Evolutionary conservation across 2,888 invertebrate genomes (phyloP), one percentile per base, ranked within the genome.

Genomic region (Drosophila cognata): DNA sequence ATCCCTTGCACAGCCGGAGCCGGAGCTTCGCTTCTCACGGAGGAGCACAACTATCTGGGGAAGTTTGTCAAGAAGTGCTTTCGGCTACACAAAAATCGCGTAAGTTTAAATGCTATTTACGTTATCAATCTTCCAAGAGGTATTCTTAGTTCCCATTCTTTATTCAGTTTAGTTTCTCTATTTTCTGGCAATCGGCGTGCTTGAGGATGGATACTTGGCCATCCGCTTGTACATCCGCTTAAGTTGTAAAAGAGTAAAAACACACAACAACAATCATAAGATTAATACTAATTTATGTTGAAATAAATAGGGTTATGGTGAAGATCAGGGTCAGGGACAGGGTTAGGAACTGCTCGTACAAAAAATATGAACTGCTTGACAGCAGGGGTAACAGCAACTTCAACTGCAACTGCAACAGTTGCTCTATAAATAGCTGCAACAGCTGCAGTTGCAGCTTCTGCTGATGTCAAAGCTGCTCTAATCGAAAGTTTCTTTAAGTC

Each of bases 161-260:
- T 21, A 8, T 4, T 18, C 25, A 21, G 55, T 52, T n/a, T 11
- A 16, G 7, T 18, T n/a, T 35, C 1, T 6, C 18, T 2, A 25
- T 21, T 16, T 29, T 0, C 50, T 80, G 82, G 63, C 61, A 29
- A 25, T 36, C 61, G 81, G 53, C 74, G 46, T 86, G 75, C 90
- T 93, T n/a, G 68, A 88, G 18, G 89, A 62, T 83, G 11, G 60
- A 85, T 55, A 81, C 90, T 68, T 74, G 78, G 16, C 78, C 77
- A 78, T 0, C 7, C 53, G 31, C 18, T 76, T 0, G 21, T 16
- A 21, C 25, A 38, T 56, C 57, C 1, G 25, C 25, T 84, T 84
- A 58, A 75, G 84, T 70, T 35, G 25, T 4, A 36, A 36, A 36
- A 8, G 2, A 33, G 6, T 31, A 7, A 31, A 31, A 1, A 31